Percentiles rank a stretch among this genome's conserved stretches.
Conservation (phyloP, 2,113 vertebrate genomes). For the Enhydra lutris region DNA sequence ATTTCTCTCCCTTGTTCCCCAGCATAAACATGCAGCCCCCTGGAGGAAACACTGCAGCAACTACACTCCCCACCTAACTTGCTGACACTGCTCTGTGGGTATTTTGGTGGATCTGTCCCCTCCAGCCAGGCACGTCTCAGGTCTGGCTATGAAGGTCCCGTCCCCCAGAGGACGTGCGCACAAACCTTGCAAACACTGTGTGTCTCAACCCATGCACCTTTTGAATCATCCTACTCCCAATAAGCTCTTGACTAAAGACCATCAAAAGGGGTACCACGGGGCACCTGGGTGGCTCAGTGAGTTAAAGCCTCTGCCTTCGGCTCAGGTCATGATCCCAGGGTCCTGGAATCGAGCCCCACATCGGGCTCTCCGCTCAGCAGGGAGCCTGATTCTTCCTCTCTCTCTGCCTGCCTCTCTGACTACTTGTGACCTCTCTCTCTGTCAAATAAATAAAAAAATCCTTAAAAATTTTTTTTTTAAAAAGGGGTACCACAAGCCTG, state of each 20-base stretch:
- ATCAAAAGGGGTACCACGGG: not conserved
- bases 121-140: not conserved
- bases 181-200: not conserved
- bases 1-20: not conserved
- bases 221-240: not conserved
- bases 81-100: not conserved
- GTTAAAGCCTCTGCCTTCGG: too few relatives aligned
- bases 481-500: not conserved
- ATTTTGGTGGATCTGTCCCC: not conserved
- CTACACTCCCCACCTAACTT: not conserved
- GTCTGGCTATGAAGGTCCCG: not conserved
- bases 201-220: not conserved
- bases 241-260: not conserved
- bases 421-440: too few relatives aligned
- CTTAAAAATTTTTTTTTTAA: too few relatives aligned
- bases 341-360: too few relatives aligned
- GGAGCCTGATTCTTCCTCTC: too few relatives aligned
- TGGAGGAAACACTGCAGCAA: not conserved
- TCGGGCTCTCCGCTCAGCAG: too few relatives aligned
- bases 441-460: too few relatives aligned
- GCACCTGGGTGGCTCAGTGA: too few relatives aligned
- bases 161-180: not conserved
- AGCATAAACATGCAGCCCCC: not conserved
- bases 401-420: too few relatives aligned
- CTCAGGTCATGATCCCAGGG: too few relatives aligned